Percentiles rank a stretch among this genome's conserved stretches.
Evolutionary conservation across 2,113 vertebrate species (phyloP).

Genomic region (Illadopsis cleaveri): DNA sequence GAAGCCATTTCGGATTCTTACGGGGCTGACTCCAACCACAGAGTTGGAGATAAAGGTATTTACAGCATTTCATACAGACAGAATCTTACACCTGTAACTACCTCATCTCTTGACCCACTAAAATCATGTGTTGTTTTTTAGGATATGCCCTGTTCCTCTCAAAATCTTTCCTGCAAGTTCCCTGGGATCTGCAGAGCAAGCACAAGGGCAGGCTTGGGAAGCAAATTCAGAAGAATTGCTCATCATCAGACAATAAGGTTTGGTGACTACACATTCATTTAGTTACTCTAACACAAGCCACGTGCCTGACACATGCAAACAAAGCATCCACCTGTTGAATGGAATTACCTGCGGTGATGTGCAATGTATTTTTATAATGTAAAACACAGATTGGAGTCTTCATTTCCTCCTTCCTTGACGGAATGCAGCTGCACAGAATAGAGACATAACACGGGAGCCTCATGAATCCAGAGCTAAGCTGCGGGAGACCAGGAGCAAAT

Average conservation of each 20-base stretch:
- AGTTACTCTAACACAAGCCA: not conserved
- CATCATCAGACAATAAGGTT: not conserved
- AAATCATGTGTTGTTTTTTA: not conserved
- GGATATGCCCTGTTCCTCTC: not conserved
- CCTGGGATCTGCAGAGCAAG: not conserved
- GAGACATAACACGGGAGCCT: not conserved
- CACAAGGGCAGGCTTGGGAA: not conserved
- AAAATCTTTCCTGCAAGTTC: not conserved
- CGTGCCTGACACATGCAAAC: not conserved
- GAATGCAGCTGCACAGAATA: constrained; percentile 44
- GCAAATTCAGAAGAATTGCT: not conserved
- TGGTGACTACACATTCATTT: not conserved
- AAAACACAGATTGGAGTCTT: constrained; percentile 26
- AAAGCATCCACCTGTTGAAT: not conserved
- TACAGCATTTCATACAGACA: not conserved
- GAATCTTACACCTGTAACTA: not conserved
- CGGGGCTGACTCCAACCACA: not conserved
- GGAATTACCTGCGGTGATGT: not conserved
- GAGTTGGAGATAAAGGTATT: not conserved
- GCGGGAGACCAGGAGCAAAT: constrained; percentile 57
- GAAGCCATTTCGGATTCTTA: not conserved
- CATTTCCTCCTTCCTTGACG: constrained; percentile 30
- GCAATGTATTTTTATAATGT: not conserved
- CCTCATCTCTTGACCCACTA: not conserved
- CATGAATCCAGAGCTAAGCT: constrained; percentile 54